Base-by-base conservation (phyloP, 2,888 invertebrate genomes). In the Pollenia angustigena region DNA sequence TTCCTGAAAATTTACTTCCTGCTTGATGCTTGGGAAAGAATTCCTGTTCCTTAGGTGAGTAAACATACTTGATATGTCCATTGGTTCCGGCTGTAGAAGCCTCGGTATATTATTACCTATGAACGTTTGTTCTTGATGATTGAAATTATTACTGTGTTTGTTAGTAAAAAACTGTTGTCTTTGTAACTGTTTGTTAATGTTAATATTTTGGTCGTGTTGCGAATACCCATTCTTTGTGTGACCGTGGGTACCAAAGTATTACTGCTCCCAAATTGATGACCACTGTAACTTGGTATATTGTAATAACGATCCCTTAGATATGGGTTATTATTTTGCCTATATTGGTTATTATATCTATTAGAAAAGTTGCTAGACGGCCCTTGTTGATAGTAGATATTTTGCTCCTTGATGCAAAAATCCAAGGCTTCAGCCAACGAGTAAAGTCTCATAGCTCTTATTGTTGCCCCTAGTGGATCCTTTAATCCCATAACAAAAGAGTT, bases 391-490 rank as follows among this genome's bases (percentile, higher is more conserved):
- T 56, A 58, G n/a, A 82, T 86, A 68, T 88, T 88, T 60, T 88
- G 88, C 18, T 89, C 88, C 48, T 80, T 44, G 40, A 84, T 62
- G 68, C 86, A 88, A 18, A 46, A 86, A 76, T 68, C 81, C 3
- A 88, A 71, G n/a, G 88, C 88, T 46, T 87, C 83, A 3, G 87
- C 52, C 32, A 90, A 54, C 8, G 83, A 71, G 32, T 14, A 72
- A 44, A 88, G 89, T 74, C 82, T 74, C 89, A 89, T 89, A 1
- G 89, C 71, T 14, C 89, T 81, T 23, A 89, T 82, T 40, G 88
- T 88, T 48, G 88, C 80, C 11, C 89, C 89, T 58, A 89, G 16
- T 4, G 88, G 88, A 66, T 89, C 89, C 44, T 48, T 88, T 40
- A 89, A 69, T 16, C 88, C 88, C 2, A 80, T 80, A 12, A 89